Evolutionary conservation across 2,797 vertebrate species (phyloP), one percentile per base, ranked within the genome.

Genomic region (Leucoraja ocellata): DNA sequence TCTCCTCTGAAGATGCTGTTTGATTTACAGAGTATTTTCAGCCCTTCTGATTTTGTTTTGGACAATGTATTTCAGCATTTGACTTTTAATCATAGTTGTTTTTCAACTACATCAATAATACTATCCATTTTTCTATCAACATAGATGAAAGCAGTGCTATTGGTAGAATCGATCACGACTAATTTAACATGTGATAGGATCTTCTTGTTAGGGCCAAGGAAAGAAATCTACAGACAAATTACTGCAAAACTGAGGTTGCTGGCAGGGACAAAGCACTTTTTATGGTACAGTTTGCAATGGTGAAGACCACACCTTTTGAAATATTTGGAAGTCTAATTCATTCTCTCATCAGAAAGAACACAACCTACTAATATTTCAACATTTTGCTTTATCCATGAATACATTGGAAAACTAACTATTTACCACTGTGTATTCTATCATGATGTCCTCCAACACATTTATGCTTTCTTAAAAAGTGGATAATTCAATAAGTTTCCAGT

Each of bases 401-500:
- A 73, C 39, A 46, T 23, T 18, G 36, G 90, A 65, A 4, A 74
- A 25, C 25, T 10, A 73, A 18, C 11, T 28, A 39, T 74, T 91
- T 91, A 18, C 90, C 39, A 91, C 54, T 73, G 90, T 91, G 32
- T 23, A 73, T 39, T 74, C 68, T 91, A 91, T 91, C 10, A 73
- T 39, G 18, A 71, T 36, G 32, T 36, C 88, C 32, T 54, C 9
- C 4, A 7, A 91, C 86, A 71, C 36, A 18, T 74, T 21, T 91
- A 46, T 91, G 65, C 39, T 91, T 91, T 71, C 4, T 39, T 25
- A 54, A 39, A 73, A 91, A 13, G 36, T 10, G 39, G 32, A 91
- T 36, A 8, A 11, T 71, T 91, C 23, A 68, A 21, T 73, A 36
- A 25, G 9, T n/a, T 46, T 73, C 32, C 13, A 46, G 46, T 91